Evolutionary conservation across 2,888 invertebrate species (phyloP).

Genomic region (Drosophila phalerata): DNA sequence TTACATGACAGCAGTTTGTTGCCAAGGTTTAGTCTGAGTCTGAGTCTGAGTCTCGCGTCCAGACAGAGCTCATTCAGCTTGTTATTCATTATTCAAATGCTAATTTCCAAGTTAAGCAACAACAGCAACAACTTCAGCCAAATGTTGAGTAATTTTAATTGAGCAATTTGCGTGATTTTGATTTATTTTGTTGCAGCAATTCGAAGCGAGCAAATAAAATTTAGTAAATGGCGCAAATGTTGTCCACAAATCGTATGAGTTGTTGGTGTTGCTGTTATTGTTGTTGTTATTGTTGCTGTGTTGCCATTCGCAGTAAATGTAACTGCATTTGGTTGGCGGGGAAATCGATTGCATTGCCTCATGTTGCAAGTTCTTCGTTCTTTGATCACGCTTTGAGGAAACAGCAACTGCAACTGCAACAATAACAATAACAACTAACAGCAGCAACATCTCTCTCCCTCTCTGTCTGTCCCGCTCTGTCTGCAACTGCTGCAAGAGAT

Average conservation of each 20-base stretch:
- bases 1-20: constrained; percentile 82
- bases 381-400: constrained; percentile 36
- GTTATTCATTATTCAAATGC: constrained; percentile 76
- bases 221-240: constrained; percentile 20
- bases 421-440: constrained; percentile 13
- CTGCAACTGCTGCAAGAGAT: constrained; percentile 25
- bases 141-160: constrained; percentile 78
- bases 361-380: constrained; percentile 28
- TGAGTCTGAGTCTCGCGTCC: constrained; percentile 19
- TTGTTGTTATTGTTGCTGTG: constrained; percentile 1
- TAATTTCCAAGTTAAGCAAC: constrained; percentile 71
- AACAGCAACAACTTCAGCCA: constrained; percentile 30
- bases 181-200: constrained; percentile 61
- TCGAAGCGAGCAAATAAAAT: constrained; percentile 36
- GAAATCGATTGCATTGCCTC: constrained; percentile 6
- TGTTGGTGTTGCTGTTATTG: constrained; percentile 4
- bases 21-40: constrained; percentile 58
- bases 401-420: constrained; percentile 15
- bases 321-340: constrained; percentile 26
- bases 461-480: background rate
- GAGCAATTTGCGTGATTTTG: constrained; percentile 78
- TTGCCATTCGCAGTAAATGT: constrained; percentile 41
- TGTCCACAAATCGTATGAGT: constrained; percentile 24
- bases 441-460: background rate
- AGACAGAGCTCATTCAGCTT: constrained; percentile 48